phyloP scores from a whole-genome alignment of 2,888 invertebrate species.

The Abscondita cerata region DNA sequence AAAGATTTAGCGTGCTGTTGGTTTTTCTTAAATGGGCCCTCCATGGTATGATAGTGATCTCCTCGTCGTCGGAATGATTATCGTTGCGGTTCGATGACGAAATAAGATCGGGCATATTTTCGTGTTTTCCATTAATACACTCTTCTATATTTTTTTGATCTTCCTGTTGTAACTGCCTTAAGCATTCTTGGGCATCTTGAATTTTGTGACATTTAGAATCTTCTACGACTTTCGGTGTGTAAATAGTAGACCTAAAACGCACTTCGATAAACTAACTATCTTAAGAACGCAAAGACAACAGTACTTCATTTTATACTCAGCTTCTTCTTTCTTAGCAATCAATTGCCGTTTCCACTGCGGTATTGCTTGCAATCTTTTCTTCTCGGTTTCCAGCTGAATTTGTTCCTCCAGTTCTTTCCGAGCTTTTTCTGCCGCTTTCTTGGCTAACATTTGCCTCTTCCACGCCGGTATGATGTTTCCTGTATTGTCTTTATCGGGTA shows the following conservation, averaged over 20 bases:
- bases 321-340: slow-evolving; percentile 80
- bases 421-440: slow-evolving; percentile 93
- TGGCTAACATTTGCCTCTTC: slow-evolving; percentile 95
- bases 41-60: slow-evolving; percentile 82
- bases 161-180: slow-evolving; percentile 57
- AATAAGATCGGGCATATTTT: slow-evolving; percentile 40
- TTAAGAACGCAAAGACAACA: too few species aligned
- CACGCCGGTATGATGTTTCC: slow-evolving; percentile 92
- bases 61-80: slow-evolving; percentile 28
- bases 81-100: slow-evolving; percentile 29
- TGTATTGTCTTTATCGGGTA: slow-evolving; percentile 87
- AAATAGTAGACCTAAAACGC: slow-evolving; percentile 68
- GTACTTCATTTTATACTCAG: slow-evolving; percentile 79
- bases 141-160: slow-evolving; percentile 46
- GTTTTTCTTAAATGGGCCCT: slow-evolving; percentile 88
- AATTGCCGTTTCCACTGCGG: slow-evolving; percentile 95
- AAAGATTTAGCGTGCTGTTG: slow-evolving; percentile 85
- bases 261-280: too few species aligned
- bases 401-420: slow-evolving; percentile 89
- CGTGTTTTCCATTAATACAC: slow-evolving; percentile 55
- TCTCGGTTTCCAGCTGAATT: slow-evolving; percentile 82
- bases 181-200: slow-evolving; percentile 53
- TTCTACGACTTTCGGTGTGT: slow-evolving; percentile 73
- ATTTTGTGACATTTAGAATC: slow-evolving; percentile 63
- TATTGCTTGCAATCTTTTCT: slow-evolving; percentile 82